Evolutionary conservation across 2,797 vertebrate species (phyloP), one percentile per base, ranked within the genome.

Genomic region (Gymnothorax javanicus): DNA sequence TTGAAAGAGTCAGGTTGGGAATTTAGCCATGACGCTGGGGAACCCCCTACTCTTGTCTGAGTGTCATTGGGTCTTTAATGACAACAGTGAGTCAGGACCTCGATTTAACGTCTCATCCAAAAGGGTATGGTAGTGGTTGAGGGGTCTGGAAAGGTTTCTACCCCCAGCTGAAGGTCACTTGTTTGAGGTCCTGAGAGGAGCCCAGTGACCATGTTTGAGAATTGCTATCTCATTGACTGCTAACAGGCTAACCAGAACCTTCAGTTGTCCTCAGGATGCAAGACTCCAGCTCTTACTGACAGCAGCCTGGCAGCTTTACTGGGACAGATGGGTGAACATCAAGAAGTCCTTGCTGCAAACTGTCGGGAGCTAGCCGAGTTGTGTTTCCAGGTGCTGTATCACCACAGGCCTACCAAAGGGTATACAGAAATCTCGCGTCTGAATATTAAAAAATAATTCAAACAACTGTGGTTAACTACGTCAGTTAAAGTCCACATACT

Each of bases 251-350:
- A 56, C 81, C 81, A 25, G 56, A 82, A 59, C 54, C 57, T 25
- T 58, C 20, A 59, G 9, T 54, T 1, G 75, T 54, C 15, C 17
- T 54, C 50, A 20, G 8, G 50, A n/a, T 43, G 43, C 8, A 7
- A 9, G 75, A 79, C 17, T 2, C 50, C 17, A 54, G n/a, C 8
- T 33, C 20, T 50, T 20, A 7, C 50, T 20, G 23, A 8, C 54
- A 82, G 7, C 11, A 57, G 81, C 2, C 81, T 59, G 57, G n/a
- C 57, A 25, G 23, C 56, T 56, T 33, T 59, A 2, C 81, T 82
- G 12, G 59, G 15, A 82, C 81, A 82, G 81, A 82, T 58, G 81
- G 81, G 54, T 25, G 81, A 59, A 17, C 77, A 56, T n/a, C 62
- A n/a, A 5, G 62, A 64, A 23, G 52, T 23, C 23, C 77, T 17